Evolutionary conservation across 1,140 invertebrate genomes (phyloP).

Genomic region (Cydia fagiglandana): DNA sequence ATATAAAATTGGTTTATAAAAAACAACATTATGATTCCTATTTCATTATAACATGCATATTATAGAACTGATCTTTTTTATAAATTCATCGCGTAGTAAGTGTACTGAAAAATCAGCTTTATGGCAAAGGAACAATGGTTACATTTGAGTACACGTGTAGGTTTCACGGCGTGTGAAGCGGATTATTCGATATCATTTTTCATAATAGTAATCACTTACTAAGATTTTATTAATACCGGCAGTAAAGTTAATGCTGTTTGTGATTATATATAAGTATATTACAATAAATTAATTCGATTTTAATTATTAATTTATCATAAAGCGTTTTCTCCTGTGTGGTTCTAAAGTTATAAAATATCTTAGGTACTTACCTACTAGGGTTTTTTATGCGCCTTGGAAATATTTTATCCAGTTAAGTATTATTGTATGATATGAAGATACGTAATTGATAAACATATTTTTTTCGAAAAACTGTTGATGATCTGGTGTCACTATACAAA

Average conservation of each 20-base stretch:
- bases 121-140: too few species aligned
- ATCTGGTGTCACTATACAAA: too few species aligned
- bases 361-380: too few species aligned
- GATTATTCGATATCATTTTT: background rate
- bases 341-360: background rate
- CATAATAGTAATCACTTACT: background rate
- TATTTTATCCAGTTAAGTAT: background rate
- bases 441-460: too few species aligned
- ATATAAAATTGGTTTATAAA: too few species aligned
- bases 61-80: too few species aligned
- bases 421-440: background rate
- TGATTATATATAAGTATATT: background rate
- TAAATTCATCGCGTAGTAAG: background rate
- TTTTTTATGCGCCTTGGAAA: background rate
- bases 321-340: background rate
- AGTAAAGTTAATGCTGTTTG: background rate
- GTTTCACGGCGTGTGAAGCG: background rate
- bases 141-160: background rate
- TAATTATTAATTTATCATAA: constrained; percentile 1
- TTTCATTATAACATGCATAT: too few species aligned
- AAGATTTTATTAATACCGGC: background rate
- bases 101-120: background rate
- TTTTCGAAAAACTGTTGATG: too few species aligned
- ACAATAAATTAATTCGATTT: background rate
- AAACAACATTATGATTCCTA: too few species aligned